phyloP scores from a whole-genome alignment of 1,140 invertebrate genomes.

The Apis cerana region DNA sequence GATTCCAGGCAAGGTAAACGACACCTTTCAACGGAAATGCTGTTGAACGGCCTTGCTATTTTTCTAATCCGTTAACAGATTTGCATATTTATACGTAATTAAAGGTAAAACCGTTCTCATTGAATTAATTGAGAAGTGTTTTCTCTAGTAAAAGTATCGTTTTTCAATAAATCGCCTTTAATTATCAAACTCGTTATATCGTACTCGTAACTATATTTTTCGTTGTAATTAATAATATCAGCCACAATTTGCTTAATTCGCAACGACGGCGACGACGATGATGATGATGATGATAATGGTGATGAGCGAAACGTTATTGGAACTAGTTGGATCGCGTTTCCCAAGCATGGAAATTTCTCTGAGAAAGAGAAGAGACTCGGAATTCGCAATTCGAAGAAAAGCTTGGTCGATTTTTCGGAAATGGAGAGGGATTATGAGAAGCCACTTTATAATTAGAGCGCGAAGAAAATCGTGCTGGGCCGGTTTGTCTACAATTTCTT shows the following conservation, averaged over 20 bases:
- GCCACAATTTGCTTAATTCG: no score
- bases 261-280: neutral
- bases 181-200: no score
- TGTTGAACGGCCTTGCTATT: slow-evolving; percentile 23
- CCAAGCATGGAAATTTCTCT: neutral
- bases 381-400: slow-evolving; percentile 12
- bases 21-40: slow-evolving; percentile 64
- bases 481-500: slow-evolving; percentile 33
- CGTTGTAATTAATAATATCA: no score
- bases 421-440: slow-evolving; percentile 41
- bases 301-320: neutral
- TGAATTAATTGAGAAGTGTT: no score
- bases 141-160: no score
- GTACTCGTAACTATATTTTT: no score
- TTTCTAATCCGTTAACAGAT: slow-evolving; percentile 35
- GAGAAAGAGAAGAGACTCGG: slow-evolving; percentile 9
- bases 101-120: neutral
- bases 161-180: no score
- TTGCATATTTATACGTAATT: neutral
- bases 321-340: neutral
- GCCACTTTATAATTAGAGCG: slow-evolving; percentile 55
- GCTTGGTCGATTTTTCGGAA: slow-evolving; percentile 25
- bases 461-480: slow-evolving; percentile 32
- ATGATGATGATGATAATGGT: neutral
- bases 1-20: slow-evolving; percentile 60